phyloP scores from a whole-genome alignment of 2,888 invertebrate genomes.

The Byasa hedistus region DNA sequence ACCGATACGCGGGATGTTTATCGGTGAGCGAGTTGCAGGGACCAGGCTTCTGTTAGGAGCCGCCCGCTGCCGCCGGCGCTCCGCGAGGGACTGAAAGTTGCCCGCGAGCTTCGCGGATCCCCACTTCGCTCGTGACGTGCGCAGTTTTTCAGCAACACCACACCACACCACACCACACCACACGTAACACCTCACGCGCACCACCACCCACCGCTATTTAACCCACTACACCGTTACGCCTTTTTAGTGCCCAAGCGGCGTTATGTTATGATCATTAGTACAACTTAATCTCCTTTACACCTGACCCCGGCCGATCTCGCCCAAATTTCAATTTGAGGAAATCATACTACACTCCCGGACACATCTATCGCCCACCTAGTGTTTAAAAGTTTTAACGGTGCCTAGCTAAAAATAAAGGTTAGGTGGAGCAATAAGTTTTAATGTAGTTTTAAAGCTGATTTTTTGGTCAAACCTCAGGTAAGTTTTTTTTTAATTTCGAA shows the following conservation, averaged over 20 bases:
- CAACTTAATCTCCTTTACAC: background rate
- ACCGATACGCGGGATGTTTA: no score
- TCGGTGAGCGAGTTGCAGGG: background rate
- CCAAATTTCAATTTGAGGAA: no score
- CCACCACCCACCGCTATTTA: background rate
- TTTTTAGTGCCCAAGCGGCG: constrained; percentile 17
- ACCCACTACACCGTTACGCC: constrained; percentile 9
- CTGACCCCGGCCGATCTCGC: no score
- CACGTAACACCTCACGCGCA: constrained; percentile 19
- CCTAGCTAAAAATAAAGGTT: no score
- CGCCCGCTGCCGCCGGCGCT: constrained; percentile 11
- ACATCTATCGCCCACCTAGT: no score
- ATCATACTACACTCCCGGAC: no score
- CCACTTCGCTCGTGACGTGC: constrained; percentile 44
- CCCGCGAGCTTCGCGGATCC: constrained; percentile 10
- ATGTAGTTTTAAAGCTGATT: no score
- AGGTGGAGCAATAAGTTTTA: no score
- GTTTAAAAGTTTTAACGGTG: no score
- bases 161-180: constrained; percentile 28
- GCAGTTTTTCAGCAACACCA: constrained; percentile 34
- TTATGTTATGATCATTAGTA: constrained; percentile 16
- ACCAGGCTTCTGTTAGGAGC: background rate
- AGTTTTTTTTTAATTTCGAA: no score
- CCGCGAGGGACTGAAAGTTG: constrained; percentile 20
- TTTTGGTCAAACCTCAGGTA: no score